Evolutionary conservation across 2,113 vertebrate species (phyloP), one percentile per base, ranked within the genome.

Genomic region (Rhabdomys dilectus): DNA sequence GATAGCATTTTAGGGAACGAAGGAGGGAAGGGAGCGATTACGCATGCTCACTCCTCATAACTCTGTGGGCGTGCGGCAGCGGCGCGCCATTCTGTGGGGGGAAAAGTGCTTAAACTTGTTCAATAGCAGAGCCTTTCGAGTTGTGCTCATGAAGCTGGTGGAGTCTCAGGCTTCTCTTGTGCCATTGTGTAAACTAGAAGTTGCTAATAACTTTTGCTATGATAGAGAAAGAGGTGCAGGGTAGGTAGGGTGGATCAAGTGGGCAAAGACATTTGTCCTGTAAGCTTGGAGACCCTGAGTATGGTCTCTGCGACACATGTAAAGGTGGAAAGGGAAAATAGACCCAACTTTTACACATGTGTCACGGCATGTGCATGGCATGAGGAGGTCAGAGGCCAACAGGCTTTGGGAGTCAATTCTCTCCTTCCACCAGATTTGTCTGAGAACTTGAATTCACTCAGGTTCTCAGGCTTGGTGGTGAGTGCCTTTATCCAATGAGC

Each of bases 1-100:
- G 72, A 64, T 48, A 45, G 34, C 21, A 68, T 91, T 68, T 53
- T 36, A 64, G 48, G 39, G 53, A 80, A 22, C 45, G 31, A 48
- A 64, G 12, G 4, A 3, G 0, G 1, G 24, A 13, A 5, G 86
- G 80, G 56, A 51, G 19, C 34, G 10, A 17, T 8, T n/a, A 19
- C 17, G 8, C 68, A 48, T 85, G 80, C 9, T 16, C 58, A n/a
- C 5, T 45, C 24, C 22, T n/a, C 51, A 19, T 17, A 22, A 36
- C 45, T 72, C 78, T n/a, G 88, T 48, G n/a, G 1, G 19, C 77
- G n/a, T 39, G n/a, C 15, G n/a, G n/a, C n/a, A n/a, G n/a, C n/a
- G 11, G 34, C 0, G 12, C 24, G 13, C 9, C 0, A 3, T 21
- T 42, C 42, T 10, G 1, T 12, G 34, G 73, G 64, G 72, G 72